Evolutionary conservation across 2,113 vertebrate genomes (phyloP), one percentile per base, ranked within the genome.

Genomic region (Brachypodius melanocephalos): DNA sequence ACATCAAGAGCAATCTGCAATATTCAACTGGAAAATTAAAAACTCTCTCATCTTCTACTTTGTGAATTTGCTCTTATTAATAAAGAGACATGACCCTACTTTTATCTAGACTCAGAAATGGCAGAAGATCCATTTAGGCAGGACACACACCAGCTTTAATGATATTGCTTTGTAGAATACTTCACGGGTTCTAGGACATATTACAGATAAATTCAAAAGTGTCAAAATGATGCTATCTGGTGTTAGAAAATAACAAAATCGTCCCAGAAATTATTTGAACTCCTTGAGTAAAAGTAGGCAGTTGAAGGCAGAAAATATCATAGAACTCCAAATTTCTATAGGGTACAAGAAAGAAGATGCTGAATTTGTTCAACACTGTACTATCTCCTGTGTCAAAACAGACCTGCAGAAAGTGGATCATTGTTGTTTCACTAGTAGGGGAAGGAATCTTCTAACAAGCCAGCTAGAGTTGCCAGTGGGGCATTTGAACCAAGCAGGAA

Each of bases 11-110:
- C 68, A 94, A 96, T 87, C 68, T 78, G 34, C 61, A 69, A 90
- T 93, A 86, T 74, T 77, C 63, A 92, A 58, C 59, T 71, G 72
- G 75, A 92, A 97, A 96, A 96, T 92, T 88, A 97, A 95, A 93
- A 94, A 12, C 55, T 93, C 79, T 94, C 85, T 83, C 42, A 95
- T 95, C 75, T 80, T 83, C 54, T 83, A 36, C 38, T 88, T 66
- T 58, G 63, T 66, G 63, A 90, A 51, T 92, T 90, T 94, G 76
- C 81, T 93, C 75, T 73, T 88, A 51, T 58, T 97, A 93, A 94
- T 66, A 68, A 59, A 65, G 71, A 89, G 46, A 66, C 51, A 62
- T 71, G 63, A 94, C 63, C 72, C 31, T 48, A 21, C 67, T 92
- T 77, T 93, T 88, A 95, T 83, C 67, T 40, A 86, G 59, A 46